Conservation (phyloP, 2,888 invertebrate species). For the Microctonus brassicae region DNA sequence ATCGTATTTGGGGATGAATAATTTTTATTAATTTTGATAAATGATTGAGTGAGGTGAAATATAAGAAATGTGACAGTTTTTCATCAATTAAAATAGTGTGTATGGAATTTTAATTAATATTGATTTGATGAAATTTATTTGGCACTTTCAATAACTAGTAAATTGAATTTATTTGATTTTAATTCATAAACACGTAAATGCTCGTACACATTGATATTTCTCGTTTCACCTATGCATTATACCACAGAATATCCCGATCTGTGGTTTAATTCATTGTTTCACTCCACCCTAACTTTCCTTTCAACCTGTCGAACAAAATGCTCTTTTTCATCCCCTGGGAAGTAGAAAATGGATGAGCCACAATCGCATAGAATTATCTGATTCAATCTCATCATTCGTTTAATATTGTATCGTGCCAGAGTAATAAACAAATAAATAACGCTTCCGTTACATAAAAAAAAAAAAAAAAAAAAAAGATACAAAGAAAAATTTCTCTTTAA, state of each 20-base stretch:
- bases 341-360: not conserved
- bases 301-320: not conserved
- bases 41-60: no score
- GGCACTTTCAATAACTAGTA: conserved; percentile 34
- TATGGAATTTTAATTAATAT: no score
- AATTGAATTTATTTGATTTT: conserved; percentile 41
- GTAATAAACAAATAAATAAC: no score
- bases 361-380: conserved; percentile 42
- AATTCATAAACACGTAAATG: conserved; percentile 20
- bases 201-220: not conserved
- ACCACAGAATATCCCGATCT: not conserved
- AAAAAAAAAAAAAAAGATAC: not conserved
- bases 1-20: no score
- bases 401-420: not conserved
- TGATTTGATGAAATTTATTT: conserved; percentile 30
- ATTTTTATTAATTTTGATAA: no score
- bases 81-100: not conserved
- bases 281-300: not conserved
- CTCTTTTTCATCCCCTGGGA: conserved; percentile 1
- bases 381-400: conserved; percentile 40
- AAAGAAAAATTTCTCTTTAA: no score
- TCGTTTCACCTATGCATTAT: conserved; percentile 14
- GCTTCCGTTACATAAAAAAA: not conserved
- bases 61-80: no score
- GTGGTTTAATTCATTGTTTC: not conserved